Percentiles rank a stretch among this genome's conserved stretches.
These are phyloP conservation scores for Ptilonorhynchus violaceus DNA, from an alignment of 2,113 vertebrate species.

Conservation along the genomic window DNA sequence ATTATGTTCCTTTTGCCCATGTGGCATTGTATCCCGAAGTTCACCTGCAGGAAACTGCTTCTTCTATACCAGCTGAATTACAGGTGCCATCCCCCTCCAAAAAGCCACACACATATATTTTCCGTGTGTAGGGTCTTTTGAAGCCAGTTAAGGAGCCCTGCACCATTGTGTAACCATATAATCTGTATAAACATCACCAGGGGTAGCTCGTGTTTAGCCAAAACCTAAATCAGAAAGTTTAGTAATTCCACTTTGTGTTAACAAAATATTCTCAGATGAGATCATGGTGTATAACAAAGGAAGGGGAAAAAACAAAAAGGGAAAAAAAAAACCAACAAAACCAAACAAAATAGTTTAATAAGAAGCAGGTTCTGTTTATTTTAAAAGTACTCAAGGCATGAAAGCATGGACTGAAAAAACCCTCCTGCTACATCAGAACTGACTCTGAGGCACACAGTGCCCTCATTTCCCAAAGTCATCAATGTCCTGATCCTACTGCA, in stretches of 20 bases:
- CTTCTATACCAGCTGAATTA: background rate
- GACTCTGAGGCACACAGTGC: background rate
- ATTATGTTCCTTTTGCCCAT: background rate
- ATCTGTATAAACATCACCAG: slow-evolving; percentile 64
- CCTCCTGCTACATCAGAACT: background rate
- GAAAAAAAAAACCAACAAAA: background rate
- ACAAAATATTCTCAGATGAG: slow-evolving; percentile 70
- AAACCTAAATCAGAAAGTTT: slow-evolving; percentile 71
- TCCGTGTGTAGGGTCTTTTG: slow-evolving; percentile 57
- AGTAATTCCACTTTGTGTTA: slow-evolving; percentile 60
- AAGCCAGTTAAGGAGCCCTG: slow-evolving; percentile 60
- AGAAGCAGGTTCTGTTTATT: background rate
- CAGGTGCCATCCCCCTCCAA: background rate
- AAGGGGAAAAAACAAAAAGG: background rate
- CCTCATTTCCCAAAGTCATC: slow-evolving; percentile 28
- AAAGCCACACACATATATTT: slow-evolving; percentile 10
- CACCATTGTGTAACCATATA: slow-evolving; percentile 60
- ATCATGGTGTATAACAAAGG: slow-evolving; percentile 59
- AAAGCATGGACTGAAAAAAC: background rate
- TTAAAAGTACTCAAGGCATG: background rate
- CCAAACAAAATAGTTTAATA: background rate
- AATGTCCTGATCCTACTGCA: background rate
- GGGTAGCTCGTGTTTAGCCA: slow-evolving; percentile 55
- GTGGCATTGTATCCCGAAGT: background rate
- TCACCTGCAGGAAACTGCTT: background rate